A percentile compares a stretch with the other conserved stretches of the same genome.
Evolutionary conservation across 2,888 invertebrate genomes (phyloP).

Genomic region (Athripsodes cinereus): DNA sequence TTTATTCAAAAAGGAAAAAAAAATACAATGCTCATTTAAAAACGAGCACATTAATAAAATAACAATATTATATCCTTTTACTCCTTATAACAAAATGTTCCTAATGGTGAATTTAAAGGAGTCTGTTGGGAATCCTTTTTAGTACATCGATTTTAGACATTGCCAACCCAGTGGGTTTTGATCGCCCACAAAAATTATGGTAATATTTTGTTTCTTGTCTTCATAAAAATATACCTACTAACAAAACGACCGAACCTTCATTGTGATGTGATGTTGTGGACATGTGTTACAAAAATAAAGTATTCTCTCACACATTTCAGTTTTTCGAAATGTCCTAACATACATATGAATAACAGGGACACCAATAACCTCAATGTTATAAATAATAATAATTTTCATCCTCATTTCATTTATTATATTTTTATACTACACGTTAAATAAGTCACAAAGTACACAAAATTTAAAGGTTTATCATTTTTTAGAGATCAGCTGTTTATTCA

Average conservation of each 20-base stretch:
- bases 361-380: too few species aligned
- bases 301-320: constrained; percentile 3
- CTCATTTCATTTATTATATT: too few species aligned
- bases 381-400: too few species aligned
- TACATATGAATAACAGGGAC: too few species aligned
- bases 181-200: constrained; percentile 26
- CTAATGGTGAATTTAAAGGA: constrained; percentile 2
- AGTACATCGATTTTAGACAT: not conserved
- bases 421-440: too few species aligned
- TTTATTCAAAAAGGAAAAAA: too few species aligned
- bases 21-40: not conserved
- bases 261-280: constrained; percentile 13
- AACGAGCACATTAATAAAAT: not conserved
- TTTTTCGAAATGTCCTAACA: too few species aligned
- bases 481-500: too few species aligned
- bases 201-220: constrained; percentile 25
- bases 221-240: constrained; percentile 24
- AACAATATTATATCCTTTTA: not conserved
- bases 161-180: constrained; percentile 7
- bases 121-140: constrained; percentile 1
- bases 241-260: constrained; percentile 16
- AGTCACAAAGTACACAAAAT: too few species aligned
- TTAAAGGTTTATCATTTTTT: too few species aligned
- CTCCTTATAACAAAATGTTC: not conserved
- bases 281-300: constrained; percentile 23